These are phyloP conservation scores for Ambastaia sidthimunki DNA, from an alignment of 2,797 vertebrate species.

Conservation along the genomic window DNA sequence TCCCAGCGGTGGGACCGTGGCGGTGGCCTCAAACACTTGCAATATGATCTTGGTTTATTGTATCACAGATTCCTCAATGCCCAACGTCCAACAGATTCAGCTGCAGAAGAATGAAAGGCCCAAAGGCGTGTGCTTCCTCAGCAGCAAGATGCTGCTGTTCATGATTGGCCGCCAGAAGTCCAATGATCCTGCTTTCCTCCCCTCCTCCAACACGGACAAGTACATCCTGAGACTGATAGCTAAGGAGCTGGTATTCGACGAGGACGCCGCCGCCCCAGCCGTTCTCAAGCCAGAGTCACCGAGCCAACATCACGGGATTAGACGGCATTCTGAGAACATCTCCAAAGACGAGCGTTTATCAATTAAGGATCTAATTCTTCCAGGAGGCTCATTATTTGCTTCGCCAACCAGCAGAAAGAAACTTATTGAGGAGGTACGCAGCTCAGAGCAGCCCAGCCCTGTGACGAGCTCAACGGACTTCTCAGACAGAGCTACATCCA, in stretches of 20 bases:
- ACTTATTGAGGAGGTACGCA: conserved; percentile 85
- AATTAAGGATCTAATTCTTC: conserved; percentile 81
- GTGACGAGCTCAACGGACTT: conserved; percentile 78
- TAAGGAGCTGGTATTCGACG: conserved; percentile 80
- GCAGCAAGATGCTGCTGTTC: conserved; percentile 84
- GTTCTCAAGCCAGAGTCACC: conserved; percentile 68
- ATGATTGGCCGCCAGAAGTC: conserved; percentile 89
- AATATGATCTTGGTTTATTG: conserved; percentile 89
- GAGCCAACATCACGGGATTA: conserved; percentile 73
- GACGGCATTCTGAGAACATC: conserved; percentile 79
- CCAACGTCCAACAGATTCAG: conserved; percentile 89
- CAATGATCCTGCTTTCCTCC: conserved; percentile 86
- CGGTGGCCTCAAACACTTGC: conserved; percentile 90
- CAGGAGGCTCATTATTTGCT: conserved; percentile 71
- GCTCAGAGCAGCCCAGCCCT: conserved; percentile 80
- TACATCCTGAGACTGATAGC: conserved; percentile 83
- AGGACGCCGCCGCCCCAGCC: conserved; percentile 60
- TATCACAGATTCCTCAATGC: conserved; percentile 81
- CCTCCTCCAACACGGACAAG: conserved; percentile 88
- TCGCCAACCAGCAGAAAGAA: conserved; percentile 75
- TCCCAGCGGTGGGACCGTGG: conserved; percentile 80
- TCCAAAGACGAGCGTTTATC: conserved; percentile 68
- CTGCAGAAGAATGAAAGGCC: conserved; percentile 88
- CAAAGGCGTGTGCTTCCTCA: conserved; percentile 92
- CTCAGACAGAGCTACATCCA: conserved; percentile 75